Base-by-base conservation (phyloP, 2,888 invertebrate genomes). In the Hirtodrosophila cameraria region DNA sequence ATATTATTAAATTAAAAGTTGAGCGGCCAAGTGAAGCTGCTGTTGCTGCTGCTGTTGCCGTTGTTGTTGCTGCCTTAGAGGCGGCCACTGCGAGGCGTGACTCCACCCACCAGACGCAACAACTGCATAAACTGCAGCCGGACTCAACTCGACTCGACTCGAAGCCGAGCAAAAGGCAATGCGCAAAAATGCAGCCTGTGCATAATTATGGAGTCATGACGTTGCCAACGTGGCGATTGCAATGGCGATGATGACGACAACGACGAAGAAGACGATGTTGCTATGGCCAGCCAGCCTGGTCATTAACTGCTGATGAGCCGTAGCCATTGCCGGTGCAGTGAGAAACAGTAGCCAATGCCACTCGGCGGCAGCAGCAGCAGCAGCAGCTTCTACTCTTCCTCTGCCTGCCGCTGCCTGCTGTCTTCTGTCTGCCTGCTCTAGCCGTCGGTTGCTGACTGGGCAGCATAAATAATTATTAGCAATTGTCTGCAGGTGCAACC, bases 381-480 rank as follows among this genome's bases (percentile, higher is more conserved):
- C 60, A 53, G 52, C 71, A 63, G 59, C 28, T 48, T 42, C 25
- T 41, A 25, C 43, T 48, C n/a, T 20, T 57, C 73, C 52, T 33
- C 80, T 49, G 36, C 48, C 15, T 57, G n/a, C n/a, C n/a, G n/a
- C 70, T 61, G 12, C 41, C 38, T 28, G 25, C 30, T 36, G 48
- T 36, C 38, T 38, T 5, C 57, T 27, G 49, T 28, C 30, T 39
- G 38, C 27, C 50, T 28, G 23, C 20, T 38, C 57, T 43, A 18
- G 48, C 42, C 46, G 28, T 30, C 49, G 30, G 46, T 46, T 41
- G 58, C 58, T 57, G 57, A 48, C 80, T 67, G 79, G 63, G 73
- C 84, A 79, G 81, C 87, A 88, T 88, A 86, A 84, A 88, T 88
- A 84, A 84, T 84, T 84, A 88, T 88, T 84, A 68, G 87, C 88